These are phyloP conservation scores for Leptatherina wallacei DNA, from an alignment of 2,797 vertebrate species.

Conservation along the genomic window DNA sequence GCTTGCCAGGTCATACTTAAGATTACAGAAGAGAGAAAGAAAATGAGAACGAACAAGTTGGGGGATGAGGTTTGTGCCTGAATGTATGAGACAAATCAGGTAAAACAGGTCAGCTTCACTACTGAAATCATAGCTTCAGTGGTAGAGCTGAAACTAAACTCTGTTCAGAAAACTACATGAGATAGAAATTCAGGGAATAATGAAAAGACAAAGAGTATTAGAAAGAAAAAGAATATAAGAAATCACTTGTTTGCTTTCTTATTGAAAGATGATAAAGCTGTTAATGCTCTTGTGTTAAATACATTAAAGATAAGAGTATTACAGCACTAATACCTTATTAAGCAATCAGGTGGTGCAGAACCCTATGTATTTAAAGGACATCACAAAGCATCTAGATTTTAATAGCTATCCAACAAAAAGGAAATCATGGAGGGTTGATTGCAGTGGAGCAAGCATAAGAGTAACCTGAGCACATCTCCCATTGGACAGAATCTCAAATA, in stretches of 20 bases:
- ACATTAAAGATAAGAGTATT: no score
- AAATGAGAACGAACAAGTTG: neutral
- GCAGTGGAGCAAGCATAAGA: neutral
- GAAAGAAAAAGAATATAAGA: neutral
- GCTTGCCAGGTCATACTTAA: conserved; percentile 59
- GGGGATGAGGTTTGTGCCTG: conserved; percentile 3
- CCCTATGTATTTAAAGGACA: no score
- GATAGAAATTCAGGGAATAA: neutral
- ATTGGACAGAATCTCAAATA: neutral
- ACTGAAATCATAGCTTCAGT: neutral
- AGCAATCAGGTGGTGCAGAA: no score
- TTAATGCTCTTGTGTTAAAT: no score
- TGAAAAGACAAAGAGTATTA: neutral
- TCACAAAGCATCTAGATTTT: neutral
- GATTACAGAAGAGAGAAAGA: conserved; percentile 36
- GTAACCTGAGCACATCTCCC: no score
- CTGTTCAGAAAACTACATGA: conserved; percentile 1
- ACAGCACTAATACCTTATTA: no score
- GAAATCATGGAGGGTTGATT: neutral
- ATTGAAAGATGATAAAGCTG: no score
- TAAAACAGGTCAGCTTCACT: conserved; percentile 40
- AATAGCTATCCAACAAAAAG: no score
- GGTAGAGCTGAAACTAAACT: neutral
- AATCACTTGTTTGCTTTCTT: neutral
- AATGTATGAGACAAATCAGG: conserved; percentile 29